These are phyloP conservation scores for Orchestia grillus DNA, from an alignment of 1,140 invertebrate species.

Conservation along the genomic window DNA sequence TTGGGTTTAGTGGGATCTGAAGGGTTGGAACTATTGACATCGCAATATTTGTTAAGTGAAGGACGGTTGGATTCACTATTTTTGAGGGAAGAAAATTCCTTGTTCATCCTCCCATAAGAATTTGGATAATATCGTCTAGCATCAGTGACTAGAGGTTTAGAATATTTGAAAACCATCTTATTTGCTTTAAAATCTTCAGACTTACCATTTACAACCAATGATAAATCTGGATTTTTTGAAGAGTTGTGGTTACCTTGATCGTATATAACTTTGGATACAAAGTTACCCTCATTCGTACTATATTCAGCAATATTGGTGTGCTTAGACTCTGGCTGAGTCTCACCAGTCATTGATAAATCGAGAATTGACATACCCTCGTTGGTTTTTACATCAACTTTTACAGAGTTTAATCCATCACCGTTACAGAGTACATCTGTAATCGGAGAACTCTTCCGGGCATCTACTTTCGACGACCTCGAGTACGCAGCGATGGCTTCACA, in stretches of 20 bases:
- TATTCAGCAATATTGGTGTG: not conserved
- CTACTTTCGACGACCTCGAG: not conserved
- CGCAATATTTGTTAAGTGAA: not conserved
- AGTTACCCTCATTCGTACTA: not conserved
- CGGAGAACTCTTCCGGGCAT: not conserved
- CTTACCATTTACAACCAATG: not conserved
- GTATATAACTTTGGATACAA: not conserved
- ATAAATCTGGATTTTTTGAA: not conserved
- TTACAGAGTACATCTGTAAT: not conserved
- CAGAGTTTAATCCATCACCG: not conserved
- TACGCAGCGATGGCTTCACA: not conserved
- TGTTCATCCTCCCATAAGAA: slow-evolving; percentile 32
- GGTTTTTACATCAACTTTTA: not conserved
- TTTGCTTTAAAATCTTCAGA: not conserved
- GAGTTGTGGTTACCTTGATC: not conserved
- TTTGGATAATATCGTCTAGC: slow-evolving; percentile 36
- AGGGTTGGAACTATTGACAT: not conserved
- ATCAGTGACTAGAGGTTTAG: not conserved
- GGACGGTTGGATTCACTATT: not conserved
- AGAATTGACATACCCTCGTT: not conserved
- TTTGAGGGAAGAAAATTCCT: not conserved
- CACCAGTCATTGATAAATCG: not conserved
- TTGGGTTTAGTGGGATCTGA: not conserved
- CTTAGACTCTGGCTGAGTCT: not conserved
- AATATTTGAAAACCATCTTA: not conserved